These are phyloP conservation scores for Protomyctophum bolini DNA, from an alignment of 2,113 vertebrate species.

Conservation along the genomic window DNA sequence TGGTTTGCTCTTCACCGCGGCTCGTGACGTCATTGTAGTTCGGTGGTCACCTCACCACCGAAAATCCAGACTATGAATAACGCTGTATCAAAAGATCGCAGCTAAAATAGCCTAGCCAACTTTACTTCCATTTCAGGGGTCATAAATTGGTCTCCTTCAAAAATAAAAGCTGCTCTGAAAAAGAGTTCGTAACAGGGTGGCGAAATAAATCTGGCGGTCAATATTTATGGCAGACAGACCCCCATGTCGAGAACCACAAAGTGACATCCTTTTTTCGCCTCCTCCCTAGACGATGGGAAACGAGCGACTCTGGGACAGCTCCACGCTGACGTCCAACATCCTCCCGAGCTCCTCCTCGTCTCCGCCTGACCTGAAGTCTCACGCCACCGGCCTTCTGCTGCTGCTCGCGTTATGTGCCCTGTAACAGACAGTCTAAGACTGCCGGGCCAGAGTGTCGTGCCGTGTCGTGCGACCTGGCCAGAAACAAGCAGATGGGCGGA, in stretches of 20 bases:
- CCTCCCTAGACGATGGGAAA: slow-evolving; percentile 68
- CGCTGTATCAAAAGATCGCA: no score
- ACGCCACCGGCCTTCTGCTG: slow-evolving; percentile 50
- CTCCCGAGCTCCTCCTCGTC: slow-evolving; percentile 59
- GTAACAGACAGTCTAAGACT: slow-evolving; percentile 56
- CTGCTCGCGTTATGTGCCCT: slow-evolving; percentile 37
- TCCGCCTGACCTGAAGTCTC: slow-evolving; percentile 35
- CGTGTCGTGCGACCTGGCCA: slow-evolving; percentile 30
- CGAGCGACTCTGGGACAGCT: slow-evolving; percentile 68
- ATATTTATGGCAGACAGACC: no score
- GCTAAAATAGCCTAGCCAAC: no score
- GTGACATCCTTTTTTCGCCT: slow-evolving; percentile 15
- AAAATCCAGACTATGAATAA: no score
- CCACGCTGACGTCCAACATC: slow-evolving; percentile 68
- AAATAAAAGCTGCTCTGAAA: no score
- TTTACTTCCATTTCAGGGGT: no score
- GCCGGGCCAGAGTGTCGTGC: background rate
- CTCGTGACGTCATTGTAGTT: no score
- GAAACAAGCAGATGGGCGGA: slow-evolving; percentile 48
- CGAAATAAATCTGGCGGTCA: no score
- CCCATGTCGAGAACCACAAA: background rate
- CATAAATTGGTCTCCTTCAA: no score
- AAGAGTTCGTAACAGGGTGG: no score
- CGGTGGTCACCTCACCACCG: no score
- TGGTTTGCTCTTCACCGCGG: no score